Evolutionary conservation across 2,113 vertebrate species (phyloP), one percentile per base, ranked within the genome.

Genomic region (Trochalopteron elliotii): DNA sequence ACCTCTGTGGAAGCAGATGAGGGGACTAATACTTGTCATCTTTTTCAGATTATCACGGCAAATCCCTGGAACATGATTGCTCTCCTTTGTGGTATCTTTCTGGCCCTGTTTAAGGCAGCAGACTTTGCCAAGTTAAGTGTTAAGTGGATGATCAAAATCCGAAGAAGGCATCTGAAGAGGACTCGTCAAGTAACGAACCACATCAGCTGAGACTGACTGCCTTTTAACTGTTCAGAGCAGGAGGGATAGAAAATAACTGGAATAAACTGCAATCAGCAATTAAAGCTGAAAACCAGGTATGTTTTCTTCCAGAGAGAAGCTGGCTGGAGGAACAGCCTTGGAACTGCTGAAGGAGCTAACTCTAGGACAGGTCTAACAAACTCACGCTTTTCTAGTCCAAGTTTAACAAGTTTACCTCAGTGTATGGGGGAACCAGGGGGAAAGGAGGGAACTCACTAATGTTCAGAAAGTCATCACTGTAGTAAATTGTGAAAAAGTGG

Each of bases 71-170:
- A 99, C 96, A 98, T 98, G 47, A 97, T 99, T 3, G 99, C 99
- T 52, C 99, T 99, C 50, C 98, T 99, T 20, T 99, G 99, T 24
- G 99, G 99, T 2, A 99, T 99, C 84, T 99, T 99, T 90, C 97
- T 99, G 98, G 99, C 99, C 45, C 98, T 99, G 57, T 99, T 99
- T 96, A 99, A 99, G 97, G 99, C 99, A 18, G 99, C 99, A 8
- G 98, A 99, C 90, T 99, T 99, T 92, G 99, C 99, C 27, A 99
- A 99, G 83, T 97, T 99, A 50, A 99, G 98, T 22, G 97, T 99
- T 49, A 98, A 99, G 68, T 99, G 99, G 99, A 99, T 99, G 96
- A 99, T 99, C 93, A 99, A 97, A 97, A 99, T 99, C 93, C 97
- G 99, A 9, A 99, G 98, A 91, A 97, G 99, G 56, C 98, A 99